Conservation (phyloP, 1,140 invertebrate species). For the Dolichoris vasculosae region DNA sequence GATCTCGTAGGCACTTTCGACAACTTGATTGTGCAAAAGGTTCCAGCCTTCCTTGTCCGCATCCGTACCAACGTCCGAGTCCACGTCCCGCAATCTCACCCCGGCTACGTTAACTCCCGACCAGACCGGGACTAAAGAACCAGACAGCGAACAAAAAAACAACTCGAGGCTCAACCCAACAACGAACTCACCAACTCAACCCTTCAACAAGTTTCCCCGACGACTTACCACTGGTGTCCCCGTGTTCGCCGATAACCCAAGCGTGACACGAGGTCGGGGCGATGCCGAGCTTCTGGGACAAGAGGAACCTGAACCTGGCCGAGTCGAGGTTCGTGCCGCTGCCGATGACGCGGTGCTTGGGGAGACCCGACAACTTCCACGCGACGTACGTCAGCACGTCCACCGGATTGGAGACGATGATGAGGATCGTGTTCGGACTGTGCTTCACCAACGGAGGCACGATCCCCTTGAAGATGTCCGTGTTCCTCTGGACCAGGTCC, state of each 20-base stretch:
- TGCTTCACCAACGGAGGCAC: constrained; percentile 88
- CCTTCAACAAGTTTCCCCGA: too few species aligned
- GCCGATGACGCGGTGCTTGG: constrained; percentile 89
- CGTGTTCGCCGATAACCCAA: constrained; percentile 92
- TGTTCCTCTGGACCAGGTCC: constrained; percentile 90
- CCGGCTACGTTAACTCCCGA: constrained; percentile 94
- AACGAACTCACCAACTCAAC: too few species aligned
- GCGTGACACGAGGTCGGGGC: constrained; percentile 89
- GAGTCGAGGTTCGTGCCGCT: constrained; percentile 94
- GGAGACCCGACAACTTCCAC: constrained; percentile 93
- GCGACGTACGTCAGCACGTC: constrained; percentile 94
- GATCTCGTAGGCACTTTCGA: constrained; percentile 91
- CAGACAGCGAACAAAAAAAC: too few species aligned
- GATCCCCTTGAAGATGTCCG: constrained; percentile 90
- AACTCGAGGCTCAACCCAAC: too few species aligned
- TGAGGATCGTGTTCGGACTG: constrained; percentile 89
- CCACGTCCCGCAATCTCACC: constrained; percentile 85
- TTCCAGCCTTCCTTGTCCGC: constrained; percentile 87
- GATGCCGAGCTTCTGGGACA: constrained; percentile 87
- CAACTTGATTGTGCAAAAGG: constrained; percentile 85
- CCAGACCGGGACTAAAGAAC: constrained; percentile 92
- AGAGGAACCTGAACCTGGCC: constrained; percentile 89
- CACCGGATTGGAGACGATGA: constrained; percentile 93
- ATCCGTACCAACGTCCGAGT: constrained; percentile 82
- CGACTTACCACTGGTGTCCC: constrained; percentile 82